Evolutionary conservation across 2,797 vertebrate species (phyloP), one percentile per base, ranked within the genome.

Genomic region (Gila robusta): DNA sequence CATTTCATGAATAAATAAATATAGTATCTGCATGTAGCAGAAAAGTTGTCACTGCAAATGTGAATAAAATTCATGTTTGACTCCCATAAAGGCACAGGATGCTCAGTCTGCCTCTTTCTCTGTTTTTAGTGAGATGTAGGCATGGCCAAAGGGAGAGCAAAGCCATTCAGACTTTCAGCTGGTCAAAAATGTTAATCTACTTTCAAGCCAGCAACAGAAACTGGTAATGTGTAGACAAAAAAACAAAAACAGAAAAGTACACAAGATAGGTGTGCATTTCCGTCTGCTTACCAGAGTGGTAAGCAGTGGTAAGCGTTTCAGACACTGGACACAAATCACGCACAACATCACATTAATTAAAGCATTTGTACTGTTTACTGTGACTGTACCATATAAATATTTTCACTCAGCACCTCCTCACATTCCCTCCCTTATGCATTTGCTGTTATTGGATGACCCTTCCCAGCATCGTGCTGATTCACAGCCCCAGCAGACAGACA

Each of bases 401-500:
- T 37, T 83, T 66, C 28, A 19, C n/a, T 5, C 16, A 32, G 59
- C 39, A 37, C 28, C 49, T 83, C 54, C 54, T 76, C 26, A 66
- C 26, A 52, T 39, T 81, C 74, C 74, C 21, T 59, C 32, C 73
- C 39, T 77, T 64, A 74, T n/a, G 56, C 14, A 8, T 85, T 86
- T 78, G 79, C 89, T 86, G 82, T 84, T 78, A 74, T 26, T 71
- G 4, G 49, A 6, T 54, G 64, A n/a, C 86, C 70, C 17, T 77
- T 62, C 74, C 79, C 66, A 69, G 32, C 9, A 49, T 41, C 26
- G 56, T 66, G 28, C 62, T 78, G 32, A 76, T 37, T 79, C 59
- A 3, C 39, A 6, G 32, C 37, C 89, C 95, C 92, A 96, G 93
- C 95, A 96, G 77, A 95, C 93, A 0, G 90, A 91, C 54, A 95